These are phyloP conservation scores for Fistularia tabacaria DNA, from an alignment of 2,797 vertebrate species.

Conservation along the genomic window DNA sequence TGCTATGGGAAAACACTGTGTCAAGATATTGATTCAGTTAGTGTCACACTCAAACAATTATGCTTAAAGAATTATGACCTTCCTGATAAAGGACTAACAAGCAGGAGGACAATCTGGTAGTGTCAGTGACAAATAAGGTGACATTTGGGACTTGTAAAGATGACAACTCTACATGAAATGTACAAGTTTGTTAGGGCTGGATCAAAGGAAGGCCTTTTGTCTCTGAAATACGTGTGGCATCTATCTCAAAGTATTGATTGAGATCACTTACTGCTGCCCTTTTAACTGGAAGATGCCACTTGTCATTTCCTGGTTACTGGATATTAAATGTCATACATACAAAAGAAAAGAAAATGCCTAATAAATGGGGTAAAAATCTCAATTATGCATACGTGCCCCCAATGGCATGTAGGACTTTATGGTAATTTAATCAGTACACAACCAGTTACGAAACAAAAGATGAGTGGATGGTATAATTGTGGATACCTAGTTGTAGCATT, in stretches of 20 bases:
- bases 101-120: constrained; percentile 54
- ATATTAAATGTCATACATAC: constrained; percentile 42
- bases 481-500: neutral
- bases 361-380: constrained; percentile 19
- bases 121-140: constrained; percentile 63
- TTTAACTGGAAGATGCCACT: constrained; percentile 48
- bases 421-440: neutral
- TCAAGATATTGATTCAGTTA: constrained; percentile 72
- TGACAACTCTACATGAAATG: constrained; percentile 35
- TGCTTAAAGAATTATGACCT: constrained; percentile 49
- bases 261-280: constrained; percentile 59
- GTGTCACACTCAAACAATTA: constrained; percentile 66
- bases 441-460: too few species aligned
- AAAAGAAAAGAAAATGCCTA: constrained; percentile 16
- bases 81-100: constrained; percentile 54
- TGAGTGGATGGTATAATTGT: neutral
- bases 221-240: constrained; percentile 36
- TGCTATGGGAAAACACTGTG: constrained; percentile 49
- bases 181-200: constrained; percentile 27
- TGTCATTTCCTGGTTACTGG: constrained; percentile 48
- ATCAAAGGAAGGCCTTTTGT: constrained; percentile 42
- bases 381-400: neutral
- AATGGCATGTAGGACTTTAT: neutral
- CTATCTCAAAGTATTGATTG: constrained; percentile 59
- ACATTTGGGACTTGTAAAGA: constrained; percentile 61